These are phyloP conservation scores for Tuberolachnus salignus DNA, from an alignment of 2,888 invertebrate species.

Conservation along the genomic window DNA sequence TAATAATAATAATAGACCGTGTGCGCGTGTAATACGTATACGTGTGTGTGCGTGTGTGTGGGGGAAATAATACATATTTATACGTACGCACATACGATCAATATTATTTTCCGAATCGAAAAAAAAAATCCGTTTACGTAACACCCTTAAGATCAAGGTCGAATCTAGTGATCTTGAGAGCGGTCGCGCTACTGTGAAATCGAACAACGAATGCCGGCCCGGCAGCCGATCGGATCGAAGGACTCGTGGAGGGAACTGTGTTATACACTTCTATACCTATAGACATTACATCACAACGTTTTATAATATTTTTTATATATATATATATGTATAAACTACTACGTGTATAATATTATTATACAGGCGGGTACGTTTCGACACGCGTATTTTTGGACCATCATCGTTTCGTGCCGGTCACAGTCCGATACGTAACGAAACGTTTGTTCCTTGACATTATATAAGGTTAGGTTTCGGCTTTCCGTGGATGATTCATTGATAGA, in stretches of 20 bases:
- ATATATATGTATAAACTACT: no score
- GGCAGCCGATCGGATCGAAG: not conserved
- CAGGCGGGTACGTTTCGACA: conserved; percentile 44
- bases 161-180: conserved; percentile 36
- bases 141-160: conserved; percentile 29
- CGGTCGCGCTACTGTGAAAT: conserved; percentile 15
- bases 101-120: not conserved
- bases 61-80: not conserved
- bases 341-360: no score
- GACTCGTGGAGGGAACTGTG: conserved; percentile 13
- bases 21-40: not conserved
- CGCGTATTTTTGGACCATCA: conserved; percentile 28
- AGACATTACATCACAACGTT: not conserved
- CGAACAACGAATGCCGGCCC: not conserved
- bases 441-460: conserved; percentile 12
- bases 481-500: not conserved
- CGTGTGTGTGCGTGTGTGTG: not conserved
- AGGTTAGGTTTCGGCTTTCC: not conserved
- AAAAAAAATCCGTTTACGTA: conserved; percentile 13
- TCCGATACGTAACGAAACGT: conserved; percentile 42
- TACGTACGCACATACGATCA: not conserved
- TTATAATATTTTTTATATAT: no score
- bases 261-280: not conserved
- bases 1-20: not conserved
- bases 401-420: conserved; percentile 31